phyloP scores from a whole-genome alignment of 2,888 invertebrate genomes.

The Leptinotarsa peninsularis region DNA sequence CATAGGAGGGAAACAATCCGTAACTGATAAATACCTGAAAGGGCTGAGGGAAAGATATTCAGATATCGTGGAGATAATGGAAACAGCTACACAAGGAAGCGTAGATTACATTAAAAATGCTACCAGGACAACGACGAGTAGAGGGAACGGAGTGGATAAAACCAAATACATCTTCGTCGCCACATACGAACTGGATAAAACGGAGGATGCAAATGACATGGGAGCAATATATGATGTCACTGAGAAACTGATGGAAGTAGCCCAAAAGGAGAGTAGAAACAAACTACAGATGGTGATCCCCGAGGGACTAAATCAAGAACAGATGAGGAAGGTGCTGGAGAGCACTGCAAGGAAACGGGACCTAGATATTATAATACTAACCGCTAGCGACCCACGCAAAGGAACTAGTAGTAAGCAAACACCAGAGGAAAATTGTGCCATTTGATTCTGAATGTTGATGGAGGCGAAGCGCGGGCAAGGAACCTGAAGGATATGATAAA shows the following conservation, averaged over 20 bases:
- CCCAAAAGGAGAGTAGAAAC: background rate
- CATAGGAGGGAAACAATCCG: background rate
- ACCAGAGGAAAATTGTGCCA: background rate
- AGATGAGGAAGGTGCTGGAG: conserved; percentile 6
- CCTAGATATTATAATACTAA: background rate
- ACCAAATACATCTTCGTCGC: conserved; percentile 1
- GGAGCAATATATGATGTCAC: background rate
- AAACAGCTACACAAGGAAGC: background rate
- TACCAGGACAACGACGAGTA: conserved; percentile 13
- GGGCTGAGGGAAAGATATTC: conserved; percentile 3
- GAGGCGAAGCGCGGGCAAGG: conserved; percentile 2
- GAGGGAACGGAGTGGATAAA: background rate
- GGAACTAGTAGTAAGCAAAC: background rate
- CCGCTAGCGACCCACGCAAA: background rate
- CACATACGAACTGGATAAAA: conserved; percentile 1
- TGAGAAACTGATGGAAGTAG: background rate
- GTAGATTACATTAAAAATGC: background rate
- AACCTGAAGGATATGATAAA: background rate
- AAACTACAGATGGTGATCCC: background rate
- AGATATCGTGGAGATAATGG: background rate
- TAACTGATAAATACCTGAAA: background rate
- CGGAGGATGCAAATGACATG: background rate
- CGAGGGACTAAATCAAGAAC: background rate
- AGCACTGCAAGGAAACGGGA: background rate
- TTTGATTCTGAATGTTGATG: background rate